Evolutionary conservation across 2,113 vertebrate species (phyloP).

Genomic region (Megaleporinus macrocephalus): DNA sequence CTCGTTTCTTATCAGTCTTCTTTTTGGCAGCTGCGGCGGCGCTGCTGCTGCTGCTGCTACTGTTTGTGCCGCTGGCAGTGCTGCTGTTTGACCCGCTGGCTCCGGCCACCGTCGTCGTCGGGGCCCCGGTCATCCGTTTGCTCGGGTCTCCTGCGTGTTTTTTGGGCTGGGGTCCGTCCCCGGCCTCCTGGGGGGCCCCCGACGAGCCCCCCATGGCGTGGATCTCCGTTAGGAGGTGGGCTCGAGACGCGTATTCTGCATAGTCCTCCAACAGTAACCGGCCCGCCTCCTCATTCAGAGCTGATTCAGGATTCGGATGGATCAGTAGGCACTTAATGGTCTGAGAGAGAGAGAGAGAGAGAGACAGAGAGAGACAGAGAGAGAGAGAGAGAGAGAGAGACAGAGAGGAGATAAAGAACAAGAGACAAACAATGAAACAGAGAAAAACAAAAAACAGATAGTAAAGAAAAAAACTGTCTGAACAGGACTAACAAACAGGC

Average conservation of each 20-base stretch:
- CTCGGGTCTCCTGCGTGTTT: constrained; percentile 89
- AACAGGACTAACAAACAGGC: no score
- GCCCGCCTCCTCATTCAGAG: constrained; percentile 89
- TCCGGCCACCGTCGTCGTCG: constrained; percentile 62
- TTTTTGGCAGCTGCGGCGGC: constrained; percentile 85
- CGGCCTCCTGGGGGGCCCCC: constrained; percentile 69
- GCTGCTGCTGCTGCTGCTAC: constrained; percentile 72
- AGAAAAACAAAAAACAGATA: neutral
- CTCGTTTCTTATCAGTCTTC: constrained; percentile 93
- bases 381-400: neutral
- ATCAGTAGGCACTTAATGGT: constrained; percentile 96
- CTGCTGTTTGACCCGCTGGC: constrained; percentile 72
- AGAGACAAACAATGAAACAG: no score
- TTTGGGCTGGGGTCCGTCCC: constrained; percentile 86
- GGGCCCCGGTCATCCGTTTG: constrained; percentile 75
- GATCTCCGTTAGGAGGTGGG: constrained; percentile 88
- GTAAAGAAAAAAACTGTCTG: no score
- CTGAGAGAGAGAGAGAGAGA: constrained; percentile 62
- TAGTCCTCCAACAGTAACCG: constrained; percentile 91
- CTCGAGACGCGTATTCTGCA: constrained; percentile 87
- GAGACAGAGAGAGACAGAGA: neutral
- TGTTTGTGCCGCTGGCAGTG: constrained; percentile 63
- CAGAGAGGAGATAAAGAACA: no score
- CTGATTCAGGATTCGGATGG: constrained; percentile 91
- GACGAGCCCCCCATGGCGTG: constrained; percentile 81